Conservation (phyloP, 2,888 invertebrate genomes). For the Lepidocyrtinus sp. region DNA sequence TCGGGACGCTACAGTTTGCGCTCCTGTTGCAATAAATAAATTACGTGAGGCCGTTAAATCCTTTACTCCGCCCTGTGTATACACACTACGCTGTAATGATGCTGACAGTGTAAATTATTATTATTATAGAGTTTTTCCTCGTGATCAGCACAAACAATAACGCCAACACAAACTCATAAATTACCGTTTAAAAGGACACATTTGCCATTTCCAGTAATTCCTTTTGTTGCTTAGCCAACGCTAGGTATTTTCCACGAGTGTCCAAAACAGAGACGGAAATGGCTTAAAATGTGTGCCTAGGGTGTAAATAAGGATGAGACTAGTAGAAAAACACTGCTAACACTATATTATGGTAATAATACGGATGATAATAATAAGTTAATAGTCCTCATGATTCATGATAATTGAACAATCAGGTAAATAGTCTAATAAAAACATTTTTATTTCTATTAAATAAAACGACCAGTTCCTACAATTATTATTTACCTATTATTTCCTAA, state of each 20-base stretch:
- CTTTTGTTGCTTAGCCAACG: conserved; percentile 21
- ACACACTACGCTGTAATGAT: no score
- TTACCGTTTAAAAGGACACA: conserved; percentile 56
- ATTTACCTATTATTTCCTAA: no score
- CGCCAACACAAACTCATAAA: conserved; percentile 39
- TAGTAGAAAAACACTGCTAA: not conserved
- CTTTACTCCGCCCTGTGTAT: not conserved
- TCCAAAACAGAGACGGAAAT: conserved; percentile 38
- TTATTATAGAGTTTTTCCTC: not conserved
- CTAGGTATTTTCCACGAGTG: no score
- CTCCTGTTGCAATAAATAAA: conserved; percentile 47
- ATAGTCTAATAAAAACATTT: no score
- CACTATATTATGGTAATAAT: conserved; percentile 4
- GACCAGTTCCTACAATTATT: not conserved
- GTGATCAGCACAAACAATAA: conserved; percentile 15
- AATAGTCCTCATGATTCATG: conserved; percentile 13
- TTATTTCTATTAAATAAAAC: no score
- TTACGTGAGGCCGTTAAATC: conserved; percentile 53
- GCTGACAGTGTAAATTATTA: conserved; percentile 1
- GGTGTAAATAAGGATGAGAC: conserved; percentile 19
- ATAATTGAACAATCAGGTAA: conserved; percentile 9
- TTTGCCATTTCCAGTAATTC: conserved; percentile 57
- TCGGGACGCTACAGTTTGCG: not conserved
- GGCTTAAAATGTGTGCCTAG: not conserved
- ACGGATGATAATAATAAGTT: not conserved